Conservation (phyloP, 2,888 invertebrate genomes). For the Dione vanillae region DNA sequence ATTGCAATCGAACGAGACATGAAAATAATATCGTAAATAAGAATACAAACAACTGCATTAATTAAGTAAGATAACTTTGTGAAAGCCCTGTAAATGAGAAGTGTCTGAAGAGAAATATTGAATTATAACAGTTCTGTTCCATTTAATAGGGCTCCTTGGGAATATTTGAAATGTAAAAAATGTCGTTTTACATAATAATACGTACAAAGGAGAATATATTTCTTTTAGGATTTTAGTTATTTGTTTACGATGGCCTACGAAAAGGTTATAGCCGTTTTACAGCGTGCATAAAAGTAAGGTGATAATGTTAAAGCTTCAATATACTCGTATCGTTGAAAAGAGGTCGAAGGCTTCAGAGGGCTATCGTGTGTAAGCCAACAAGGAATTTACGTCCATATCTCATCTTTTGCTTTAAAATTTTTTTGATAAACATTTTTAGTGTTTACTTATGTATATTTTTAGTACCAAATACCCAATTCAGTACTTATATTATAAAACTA, state of each 20-base stretch:
- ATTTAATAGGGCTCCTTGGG: background rate
- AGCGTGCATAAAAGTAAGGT: conserved; percentile 27
- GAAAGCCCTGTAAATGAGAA: no score
- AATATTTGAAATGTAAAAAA: background rate
- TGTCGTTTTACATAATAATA: background rate
- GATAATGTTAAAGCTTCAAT: conserved; percentile 27
- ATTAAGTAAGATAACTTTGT: no score
- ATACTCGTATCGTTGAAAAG: conserved; percentile 27
- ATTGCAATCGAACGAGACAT: no score
- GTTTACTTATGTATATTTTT: no score
- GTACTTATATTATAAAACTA: no score
- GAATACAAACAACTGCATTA: no score
- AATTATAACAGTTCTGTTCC: no score
- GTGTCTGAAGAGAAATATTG: no score
- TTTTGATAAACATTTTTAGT: no score
- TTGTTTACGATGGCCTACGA: conserved; percentile 28
- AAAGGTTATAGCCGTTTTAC: conserved; percentile 30
- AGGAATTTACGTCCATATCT: conserved; percentile 27
- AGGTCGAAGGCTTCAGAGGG: conserved; percentile 31
- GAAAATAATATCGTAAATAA: no score
- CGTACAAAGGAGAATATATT: background rate
- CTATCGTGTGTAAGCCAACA: conserved; percentile 33
- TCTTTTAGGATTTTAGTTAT: conserved; percentile 1
- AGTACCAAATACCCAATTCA: no score
- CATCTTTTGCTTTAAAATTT: conserved; percentile 10